Conservation (phyloP, 64 coral and sea anemone species). For the Stichodactyla mertensii region DNA sequence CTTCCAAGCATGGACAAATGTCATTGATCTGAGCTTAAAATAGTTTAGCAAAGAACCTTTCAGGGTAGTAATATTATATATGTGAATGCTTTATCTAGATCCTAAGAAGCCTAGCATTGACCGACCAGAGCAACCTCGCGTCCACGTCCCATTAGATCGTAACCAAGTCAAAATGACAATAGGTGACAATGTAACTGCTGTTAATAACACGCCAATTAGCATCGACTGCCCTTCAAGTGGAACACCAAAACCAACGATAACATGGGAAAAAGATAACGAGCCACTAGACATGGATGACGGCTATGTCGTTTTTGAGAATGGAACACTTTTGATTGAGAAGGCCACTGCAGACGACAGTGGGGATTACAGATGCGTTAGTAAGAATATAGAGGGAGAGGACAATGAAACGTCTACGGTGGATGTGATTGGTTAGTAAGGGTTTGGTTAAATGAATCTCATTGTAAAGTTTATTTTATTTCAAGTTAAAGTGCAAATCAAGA, state of each 20-base stretch:
- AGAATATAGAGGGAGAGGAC: constrained; percentile 32
- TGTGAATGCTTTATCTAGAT: too few relatives aligned
- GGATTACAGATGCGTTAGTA: constrained; percentile 37
- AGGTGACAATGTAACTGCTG: constrained; percentile 64
- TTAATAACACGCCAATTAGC: constrained; percentile 44
- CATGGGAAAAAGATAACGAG: constrained; percentile 69
- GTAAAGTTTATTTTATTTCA: too few relatives aligned
- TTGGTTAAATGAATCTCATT: too few relatives aligned
- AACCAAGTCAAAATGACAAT: constrained; percentile 51
- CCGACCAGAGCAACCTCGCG: not conserved
- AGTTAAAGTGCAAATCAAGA: too few relatives aligned
- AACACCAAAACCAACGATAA: constrained; percentile 57
- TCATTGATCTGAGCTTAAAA: too few relatives aligned
- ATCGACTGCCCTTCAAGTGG: constrained; percentile 73
- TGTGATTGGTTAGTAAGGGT: constrained; percentile 49
- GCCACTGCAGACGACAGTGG: constrained; percentile 19
- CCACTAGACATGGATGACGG: not conserved
- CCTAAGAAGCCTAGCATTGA: too few relatives aligned
- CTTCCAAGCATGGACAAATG: too few relatives aligned
- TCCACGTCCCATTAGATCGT: constrained; percentile 34
- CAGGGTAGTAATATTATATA: too few relatives aligned
- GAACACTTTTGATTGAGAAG: constrained; percentile 37
- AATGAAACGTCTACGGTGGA: constrained; percentile 24
- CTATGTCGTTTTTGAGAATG: constrained; percentile 22
- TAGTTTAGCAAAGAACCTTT: too few relatives aligned